Base-by-base conservation (phyloP, 2,113 vertebrate species). In the Puntigrus tetrazona region DNA sequence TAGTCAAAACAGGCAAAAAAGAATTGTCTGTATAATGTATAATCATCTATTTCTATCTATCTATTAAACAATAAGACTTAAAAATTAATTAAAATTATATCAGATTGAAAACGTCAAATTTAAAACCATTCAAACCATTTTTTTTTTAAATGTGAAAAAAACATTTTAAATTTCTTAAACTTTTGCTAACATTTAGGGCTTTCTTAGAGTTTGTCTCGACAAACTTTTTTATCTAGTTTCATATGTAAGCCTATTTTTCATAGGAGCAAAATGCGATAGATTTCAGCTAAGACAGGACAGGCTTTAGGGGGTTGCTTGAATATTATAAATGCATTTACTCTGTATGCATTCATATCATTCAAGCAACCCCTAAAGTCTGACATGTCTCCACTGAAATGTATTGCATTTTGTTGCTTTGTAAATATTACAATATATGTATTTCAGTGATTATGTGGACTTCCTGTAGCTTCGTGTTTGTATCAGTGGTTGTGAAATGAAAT, bases 301-400 rank as follows among this genome's bases (percentile, higher is more conserved):
- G 69, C 22, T 72, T 72, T 72, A 41, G 69, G 69, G 36, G 69
- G 10, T 14, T 43, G 69, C 36, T 72, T n/a, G 36, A 5, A 41
- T 72, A 25, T 41, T 72, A 72, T 72, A 72, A 72, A 72, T 72
- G 10, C 36, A 72, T 43, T 9, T 70, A 3, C 67, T 70, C 22
- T 72, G 69, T 43, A 43, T 43, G 69, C 69, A 72, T 72, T 72
- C 5, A 43, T 43, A 43, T 43, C 10, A 41, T 11, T 38, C 38
- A 43, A 41, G 11, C 22, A 72, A 43, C 22, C 69, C 69, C 22
- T 72, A 43, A 72, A 43, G 36, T 72, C 20, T 41, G 10, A 25
- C 36, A 43, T 43, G 36, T 72, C 10, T 38, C 22, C 10, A 11
- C 69, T 72, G 36, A 72, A 43, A 43, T 72, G 69, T 43, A 25